Evolutionary conservation across 2,797 vertebrate genomes (phyloP), one percentile per base, ranked within the genome.

Genomic region (Tapirus indicus): DNA sequence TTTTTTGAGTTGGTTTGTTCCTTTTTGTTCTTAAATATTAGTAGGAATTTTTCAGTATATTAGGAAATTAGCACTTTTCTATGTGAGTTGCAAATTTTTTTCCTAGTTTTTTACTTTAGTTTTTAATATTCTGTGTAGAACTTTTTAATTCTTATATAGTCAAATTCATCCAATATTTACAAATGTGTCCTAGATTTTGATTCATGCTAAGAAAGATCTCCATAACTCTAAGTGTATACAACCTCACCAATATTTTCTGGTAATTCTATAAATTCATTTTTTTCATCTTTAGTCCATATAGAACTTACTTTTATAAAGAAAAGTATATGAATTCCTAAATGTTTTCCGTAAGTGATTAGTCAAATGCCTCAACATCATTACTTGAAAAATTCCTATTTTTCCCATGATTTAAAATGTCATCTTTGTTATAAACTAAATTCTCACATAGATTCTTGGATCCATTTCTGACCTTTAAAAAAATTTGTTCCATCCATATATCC

Each of bases 361-460:
- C 38, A 88, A 93, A 95, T 80, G 8, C 20, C 35, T 68, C 13
- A 71, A 49, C 5, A 78, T 78, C 41, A 62, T 52, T 95, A 89
- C 54, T 75, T 60, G 10, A 75, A 93, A 77, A 49, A 60, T 88
- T 77, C 86, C 35, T 86, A 72, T 49, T 88, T 88, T 91, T 80
- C 27, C 9, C 25, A 80, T 87, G 12, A 91, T 52, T 94, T 88
- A 95, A 97, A 88, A 96, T 83, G 7, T 52, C 35, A 90, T 74
- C 44, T 92, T 92, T 54, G 11, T 44, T 87, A 79, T 29, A 83
- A 38, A 88, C 6, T 95, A 79, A 41, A 38, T 71, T 82, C 32
- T 88, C 29, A 80, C 93, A 72, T 87, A 35, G 12, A 91, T 58
- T 38, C 38, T 64, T 96, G 68, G 12, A 74, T 77, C 69, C 38